Evolutionary conservation across 2,888 invertebrate species (phyloP), one percentile per base, ranked within the genome.

Genomic region (Pocota personata): DNA sequence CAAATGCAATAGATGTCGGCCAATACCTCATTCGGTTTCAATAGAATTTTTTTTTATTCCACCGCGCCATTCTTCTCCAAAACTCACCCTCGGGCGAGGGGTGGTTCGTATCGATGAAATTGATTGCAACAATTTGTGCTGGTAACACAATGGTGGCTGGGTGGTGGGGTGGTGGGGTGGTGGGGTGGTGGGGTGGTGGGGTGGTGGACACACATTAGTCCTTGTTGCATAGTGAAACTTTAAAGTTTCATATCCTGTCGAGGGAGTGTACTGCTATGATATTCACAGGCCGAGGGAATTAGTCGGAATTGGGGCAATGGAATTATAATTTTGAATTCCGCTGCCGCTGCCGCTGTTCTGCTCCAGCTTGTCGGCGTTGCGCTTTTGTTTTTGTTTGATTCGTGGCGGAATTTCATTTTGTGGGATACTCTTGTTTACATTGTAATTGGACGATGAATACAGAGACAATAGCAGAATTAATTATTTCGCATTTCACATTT

Each of bases 1-100:
- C 83, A 72, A 84, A 71, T 82, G 64, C 76, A 86, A 86, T 86
- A 86, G 82, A 86, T 86, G 86, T 82, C 86, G 76, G 60, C 86
- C 86, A 86, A 86, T 86, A 86, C 82, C 86, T 86, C 86, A 86
- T 86, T 82, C 71, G 76, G 72, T 86, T 82, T 77, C 86, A 86
- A 86, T 86, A 77, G 86, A 77, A 60, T 76, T 82, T 82, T 43
- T 35, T 35, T 72, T 57, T 50, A 5, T 12, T 32, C 24, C 57
- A 21, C 64, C 12, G 55, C 12, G 55, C 64, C 52, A 80, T 79
- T 79, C 64, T 69, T 75, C 75, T 75, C 21, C 16, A n/a, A 82
- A 80, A 57, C 57, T 72, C 43, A 52, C 64, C 75, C 84, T 50
- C 50, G 27, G 62, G 55, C 62, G 8, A 24, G 27, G 46, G 48